phyloP scores from a whole-genome alignment of 2,113 vertebrate species.

The Labeo rohita region DNA sequence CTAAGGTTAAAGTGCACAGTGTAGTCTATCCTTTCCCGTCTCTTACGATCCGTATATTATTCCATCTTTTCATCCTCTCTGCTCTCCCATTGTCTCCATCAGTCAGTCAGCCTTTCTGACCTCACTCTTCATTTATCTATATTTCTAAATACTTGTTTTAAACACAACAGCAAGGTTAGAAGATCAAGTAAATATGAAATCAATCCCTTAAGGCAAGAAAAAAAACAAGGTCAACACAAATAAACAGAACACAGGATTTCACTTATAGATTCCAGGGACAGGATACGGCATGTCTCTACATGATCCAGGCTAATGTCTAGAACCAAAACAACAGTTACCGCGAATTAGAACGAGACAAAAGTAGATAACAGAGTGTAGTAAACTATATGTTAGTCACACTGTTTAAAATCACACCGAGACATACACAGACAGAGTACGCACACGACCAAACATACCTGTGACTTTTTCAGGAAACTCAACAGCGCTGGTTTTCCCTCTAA shows the following conservation, averaged over 20 bases:
- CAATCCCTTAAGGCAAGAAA: not conserved
- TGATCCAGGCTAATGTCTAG: slow-evolving; percentile 7
- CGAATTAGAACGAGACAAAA: not conserved
- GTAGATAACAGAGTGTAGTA: not conserved
- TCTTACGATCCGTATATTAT: not conserved
- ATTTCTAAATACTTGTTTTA: not conserved
- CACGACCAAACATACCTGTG: slow-evolving; percentile 40
- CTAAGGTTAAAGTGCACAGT: slow-evolving; percentile 43
- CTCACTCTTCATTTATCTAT: not conserved
- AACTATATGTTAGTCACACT: not conserved
- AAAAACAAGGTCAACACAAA: not conserved
- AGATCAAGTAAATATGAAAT: not conserved
- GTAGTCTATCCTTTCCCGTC: not conserved
- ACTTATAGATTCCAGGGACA: slow-evolving; percentile 32
- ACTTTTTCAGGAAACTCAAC: not conserved
- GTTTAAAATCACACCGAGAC: not conserved
- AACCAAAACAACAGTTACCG: not conserved
- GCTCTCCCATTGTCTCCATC: not conserved
- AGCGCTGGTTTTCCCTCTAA: not conserved
- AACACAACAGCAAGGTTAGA: not conserved
- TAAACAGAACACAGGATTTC: not conserved
- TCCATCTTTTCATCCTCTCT: not conserved
- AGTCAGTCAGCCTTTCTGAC: not conserved
- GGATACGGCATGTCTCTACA: slow-evolving; percentile 37
- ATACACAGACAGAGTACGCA: not conserved